Evolutionary conservation across 1,140 invertebrate genomes (phyloP).

Genomic region (Drosophila albomicans): DNA sequence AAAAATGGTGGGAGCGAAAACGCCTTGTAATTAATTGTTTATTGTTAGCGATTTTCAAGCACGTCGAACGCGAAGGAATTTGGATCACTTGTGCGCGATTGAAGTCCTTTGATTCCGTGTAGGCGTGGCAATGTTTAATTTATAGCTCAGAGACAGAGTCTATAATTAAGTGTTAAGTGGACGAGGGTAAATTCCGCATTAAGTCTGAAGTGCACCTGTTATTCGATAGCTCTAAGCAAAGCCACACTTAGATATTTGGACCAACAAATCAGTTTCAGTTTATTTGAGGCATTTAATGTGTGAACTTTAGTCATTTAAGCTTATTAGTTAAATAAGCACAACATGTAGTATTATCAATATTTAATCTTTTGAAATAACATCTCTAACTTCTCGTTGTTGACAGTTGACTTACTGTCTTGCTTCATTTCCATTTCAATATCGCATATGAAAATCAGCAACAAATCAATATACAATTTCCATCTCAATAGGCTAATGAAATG

Average conservation of each 20-base stretch:
- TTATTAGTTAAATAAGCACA: not conserved
- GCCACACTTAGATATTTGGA: not conserved
- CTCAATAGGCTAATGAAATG: slow-evolving; percentile 8
- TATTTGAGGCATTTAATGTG: no score
- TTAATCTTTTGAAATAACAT: not conserved
- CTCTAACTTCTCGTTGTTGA: not conserved
- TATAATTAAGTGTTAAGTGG: slow-evolving; percentile 42
- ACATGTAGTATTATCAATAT: not conserved
- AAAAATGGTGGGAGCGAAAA: slow-evolving; percentile 18
- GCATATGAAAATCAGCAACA: slow-evolving; percentile 14
- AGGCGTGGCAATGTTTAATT: slow-evolving; percentile 39
- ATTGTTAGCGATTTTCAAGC: slow-evolving; percentile 65
- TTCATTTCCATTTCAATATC: not conserved
- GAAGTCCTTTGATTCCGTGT: slow-evolving; percentile 26
- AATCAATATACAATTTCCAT: slow-evolving; percentile 41
- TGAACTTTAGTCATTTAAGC: not conserved
- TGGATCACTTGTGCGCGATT: slow-evolving; percentile 35
- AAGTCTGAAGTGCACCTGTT: not conserved
- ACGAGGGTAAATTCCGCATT: slow-evolving; percentile 6
- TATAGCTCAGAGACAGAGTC: not conserved
- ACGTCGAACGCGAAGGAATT: slow-evolving; percentile 28
- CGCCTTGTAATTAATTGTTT: slow-evolving; percentile 74
- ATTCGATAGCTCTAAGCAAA: slow-evolving; percentile 1
- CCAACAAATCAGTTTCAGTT: not conserved
- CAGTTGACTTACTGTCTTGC: not conserved